Conservation (phyloP, 2,888 invertebrate genomes). For the Furcula furcula region DNA sequence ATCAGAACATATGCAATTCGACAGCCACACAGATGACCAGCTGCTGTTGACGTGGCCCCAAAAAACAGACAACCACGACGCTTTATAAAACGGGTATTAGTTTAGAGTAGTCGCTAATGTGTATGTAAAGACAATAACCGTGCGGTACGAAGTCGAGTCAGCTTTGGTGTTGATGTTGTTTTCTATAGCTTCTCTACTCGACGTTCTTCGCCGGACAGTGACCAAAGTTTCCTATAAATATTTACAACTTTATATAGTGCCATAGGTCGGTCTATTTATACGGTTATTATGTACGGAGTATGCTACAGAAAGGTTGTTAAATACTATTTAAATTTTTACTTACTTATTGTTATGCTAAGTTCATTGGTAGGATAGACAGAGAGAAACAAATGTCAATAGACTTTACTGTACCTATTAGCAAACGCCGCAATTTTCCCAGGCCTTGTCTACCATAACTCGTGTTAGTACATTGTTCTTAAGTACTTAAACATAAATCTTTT, state of each 20-base stretch:
- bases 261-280: too few species aligned
- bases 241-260: conserved; percentile 36
- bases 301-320: too few species aligned
- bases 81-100: conserved; percentile 67
- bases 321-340: too few species aligned
- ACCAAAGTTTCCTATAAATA: conserved; percentile 71
- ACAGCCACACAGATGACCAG: conserved; percentile 69
- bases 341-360: too few species aligned
- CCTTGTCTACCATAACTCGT: too few species aligned
- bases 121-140: conserved; percentile 65
- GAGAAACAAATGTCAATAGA: too few species aligned
- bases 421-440: too few species aligned
- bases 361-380: too few species aligned
- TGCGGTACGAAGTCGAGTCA: conserved; percentile 59
- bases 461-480: too few species aligned
- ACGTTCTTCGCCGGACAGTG: conserved; percentile 58
- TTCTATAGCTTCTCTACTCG: conserved; percentile 64
- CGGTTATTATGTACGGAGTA: too few species aligned
- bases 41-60: conserved; percentile 80
- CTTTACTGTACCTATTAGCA: too few species aligned
- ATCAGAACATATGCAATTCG: conserved; percentile 50
- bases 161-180: conserved; percentile 60
- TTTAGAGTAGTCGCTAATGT: conserved; percentile 48
- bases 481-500: too few species aligned
- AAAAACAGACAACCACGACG: conserved; percentile 51